Evolutionary conservation across 2,113 vertebrate genomes (phyloP).

Genomic region (Pitta sordida): DNA sequence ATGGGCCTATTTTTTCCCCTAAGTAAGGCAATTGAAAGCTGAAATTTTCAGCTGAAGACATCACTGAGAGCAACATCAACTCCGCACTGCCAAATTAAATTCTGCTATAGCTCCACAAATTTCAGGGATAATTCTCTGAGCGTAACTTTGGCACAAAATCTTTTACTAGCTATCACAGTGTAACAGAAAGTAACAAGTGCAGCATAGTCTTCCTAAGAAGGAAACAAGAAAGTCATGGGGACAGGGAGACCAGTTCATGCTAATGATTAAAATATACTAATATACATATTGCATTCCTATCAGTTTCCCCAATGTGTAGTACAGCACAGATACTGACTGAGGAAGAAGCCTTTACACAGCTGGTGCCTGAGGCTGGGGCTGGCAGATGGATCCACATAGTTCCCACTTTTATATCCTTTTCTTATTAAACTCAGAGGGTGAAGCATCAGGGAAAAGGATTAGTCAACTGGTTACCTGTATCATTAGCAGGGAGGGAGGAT

Average conservation of each 20-base stretch:
- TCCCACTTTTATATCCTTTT: neutral
- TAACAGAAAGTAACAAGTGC: neutral
- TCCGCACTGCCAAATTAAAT: neutral
- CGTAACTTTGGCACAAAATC: neutral
- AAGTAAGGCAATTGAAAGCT: neutral
- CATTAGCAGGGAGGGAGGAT: neutral
- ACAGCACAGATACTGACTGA: accelerated
- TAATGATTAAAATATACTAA: neutral
- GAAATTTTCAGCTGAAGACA: neutral
- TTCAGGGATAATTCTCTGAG: neutral
- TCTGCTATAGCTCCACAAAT: neutral
- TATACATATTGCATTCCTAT: neutral
- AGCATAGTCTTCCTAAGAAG: neutral
- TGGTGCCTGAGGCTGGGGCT: neutral
- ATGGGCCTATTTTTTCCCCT: neutral
- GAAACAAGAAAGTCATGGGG: neutral
- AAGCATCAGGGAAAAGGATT: neutral
- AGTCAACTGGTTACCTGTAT: neutral
- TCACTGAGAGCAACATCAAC: neutral
- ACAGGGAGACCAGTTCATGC: neutral
- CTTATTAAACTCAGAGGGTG: neutral
- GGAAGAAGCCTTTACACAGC: neutral
- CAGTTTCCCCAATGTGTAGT: neutral
- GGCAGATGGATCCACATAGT: neutral
- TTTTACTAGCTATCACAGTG: neutral